A percentile compares a stretch with the other conserved stretches of the same genome.
Conservation (phyloP, 2,113 vertebrate genomes). For the Mustela lutreola region DNA sequence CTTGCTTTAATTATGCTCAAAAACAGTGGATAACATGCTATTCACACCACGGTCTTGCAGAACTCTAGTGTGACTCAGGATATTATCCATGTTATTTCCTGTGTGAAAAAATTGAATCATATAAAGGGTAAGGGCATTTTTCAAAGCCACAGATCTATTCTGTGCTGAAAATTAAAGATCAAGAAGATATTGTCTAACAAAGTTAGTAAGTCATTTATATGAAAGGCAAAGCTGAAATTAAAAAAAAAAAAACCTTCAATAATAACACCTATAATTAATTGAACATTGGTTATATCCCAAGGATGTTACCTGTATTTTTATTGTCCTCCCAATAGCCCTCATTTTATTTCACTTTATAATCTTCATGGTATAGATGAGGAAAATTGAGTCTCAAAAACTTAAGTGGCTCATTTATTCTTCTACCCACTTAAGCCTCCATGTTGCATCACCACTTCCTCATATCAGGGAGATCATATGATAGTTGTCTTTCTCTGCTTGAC, state of each 20-base stretch:
- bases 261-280: slow-evolving; percentile 19
- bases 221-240: not conserved
- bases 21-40: not conserved
- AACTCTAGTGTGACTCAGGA: not conserved
- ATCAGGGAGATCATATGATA: no score
- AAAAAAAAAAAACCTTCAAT: not conserved
- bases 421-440: no score
- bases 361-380: slow-evolving; percentile 5
- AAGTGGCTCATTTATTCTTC: no score
- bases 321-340: not conserved
- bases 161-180: slow-evolving; percentile 51
- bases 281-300: not conserved
- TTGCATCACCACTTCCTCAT: no score
- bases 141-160: slow-evolving; percentile 56
- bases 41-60: not conserved
- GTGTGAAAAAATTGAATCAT: not conserved
- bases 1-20: slow-evolving; percentile 1
- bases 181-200: slow-evolving; percentile 12
- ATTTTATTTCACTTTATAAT: slow-evolving; percentile 48
- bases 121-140: slow-evolving; percentile 26
- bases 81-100: not conserved
- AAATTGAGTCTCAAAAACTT: not conserved
- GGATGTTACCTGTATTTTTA: not conserved
- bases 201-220: not conserved
- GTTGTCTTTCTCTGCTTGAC: no score